A percentile compares a stretch with the other conserved stretches of the same genome.
phyloP scores from a whole-genome alignment of 2,113 vertebrate species.

The Andinoacara biseriatus region DNA sequence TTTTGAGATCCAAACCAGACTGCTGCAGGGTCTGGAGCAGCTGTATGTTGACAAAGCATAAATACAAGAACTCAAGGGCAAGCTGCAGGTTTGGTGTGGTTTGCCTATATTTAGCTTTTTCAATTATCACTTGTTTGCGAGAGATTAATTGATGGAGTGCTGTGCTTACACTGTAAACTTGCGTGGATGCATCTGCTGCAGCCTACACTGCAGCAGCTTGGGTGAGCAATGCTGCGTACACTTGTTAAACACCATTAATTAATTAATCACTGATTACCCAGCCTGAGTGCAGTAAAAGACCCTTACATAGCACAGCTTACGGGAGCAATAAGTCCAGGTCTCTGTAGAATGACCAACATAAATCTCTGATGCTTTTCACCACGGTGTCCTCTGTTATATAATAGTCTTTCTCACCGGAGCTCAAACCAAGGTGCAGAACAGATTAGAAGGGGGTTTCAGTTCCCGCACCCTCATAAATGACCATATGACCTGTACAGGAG shows the following conservation, averaged over 20 bases:
- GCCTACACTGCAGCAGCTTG: too few relatives aligned
- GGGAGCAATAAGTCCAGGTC: neutral
- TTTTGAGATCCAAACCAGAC: conserved; percentile 58
- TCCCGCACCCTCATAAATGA: neutral
- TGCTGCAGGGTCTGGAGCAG: conserved; percentile 24
- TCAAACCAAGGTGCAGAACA: conserved; percentile 38
- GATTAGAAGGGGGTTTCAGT: neutral
- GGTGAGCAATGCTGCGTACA: neutral
- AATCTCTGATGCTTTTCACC: conserved; percentile 25
- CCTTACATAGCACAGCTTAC: conserved; percentile 4
- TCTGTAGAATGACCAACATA: neutral
- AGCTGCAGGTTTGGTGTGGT: neutral
- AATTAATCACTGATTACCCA: conserved; percentile 31
- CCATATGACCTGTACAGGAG: neutral
- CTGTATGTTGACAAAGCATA: conserved; percentile 65
- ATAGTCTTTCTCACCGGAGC: conserved; percentile 15
- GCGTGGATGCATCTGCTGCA: neutral
- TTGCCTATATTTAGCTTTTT: neutral
- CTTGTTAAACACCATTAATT: conserved; percentile 14
- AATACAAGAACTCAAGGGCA: conserved; percentile 36
- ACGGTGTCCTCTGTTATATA: conserved; percentile 35
- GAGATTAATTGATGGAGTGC: neutral
- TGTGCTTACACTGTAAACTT: neutral
- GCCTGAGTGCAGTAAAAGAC: neutral
- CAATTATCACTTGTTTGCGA: neutral